Base-by-base conservation (phyloP, 1,140 invertebrate genomes). In the Stenopsyche tienmushanensis region DNA sequence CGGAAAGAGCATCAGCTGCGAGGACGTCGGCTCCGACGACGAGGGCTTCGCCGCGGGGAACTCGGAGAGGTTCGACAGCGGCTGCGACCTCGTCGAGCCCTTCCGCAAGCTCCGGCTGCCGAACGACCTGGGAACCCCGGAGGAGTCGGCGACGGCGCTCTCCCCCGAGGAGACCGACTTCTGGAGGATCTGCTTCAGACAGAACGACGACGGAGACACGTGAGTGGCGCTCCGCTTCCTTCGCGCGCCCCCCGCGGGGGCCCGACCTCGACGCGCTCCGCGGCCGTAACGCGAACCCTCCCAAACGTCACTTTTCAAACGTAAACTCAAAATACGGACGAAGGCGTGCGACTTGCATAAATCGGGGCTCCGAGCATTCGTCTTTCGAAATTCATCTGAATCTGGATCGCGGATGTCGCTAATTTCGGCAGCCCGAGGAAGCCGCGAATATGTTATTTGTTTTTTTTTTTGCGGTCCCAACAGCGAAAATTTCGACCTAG, bases 121-220 rank as follows among this genome's bases (percentile, higher is more conserved):
- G 21, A 62, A 69, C 44, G 39, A 59, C 57, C 20, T 18, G 50
- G 9, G 55, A 67, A 69, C 53, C 67, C 62, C 66, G 66, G 68
- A 54, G 62, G 18, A 25, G 2, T 10, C 50, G 45, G 3, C 45
- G 55, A 34, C 34, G 62, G n/a, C n/a, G n/a, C n/a, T n/a, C 52
- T 64, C 54, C 64, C 23, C 49, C 41, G 59, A 49, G 15, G 39
- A 65, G 23, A 66, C 63, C 58, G 47, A 73, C 45, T 68, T 75
- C 10, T 83, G 83, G 78, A 72, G 82, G 73, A 72, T 80, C 47
- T 83, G 83, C 57, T 85, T 81, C 71, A 72, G 78, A 42, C 83
- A 83, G 63, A 84, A 87, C 71, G 82, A 85, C 49, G 84, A 87
- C 69, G 86, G 86, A 39, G 86, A 88, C 73, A 87, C 86, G 85